phyloP scores from a whole-genome alignment of 2,113 vertebrate genomes.

The Calidris pygmaea region DNA sequence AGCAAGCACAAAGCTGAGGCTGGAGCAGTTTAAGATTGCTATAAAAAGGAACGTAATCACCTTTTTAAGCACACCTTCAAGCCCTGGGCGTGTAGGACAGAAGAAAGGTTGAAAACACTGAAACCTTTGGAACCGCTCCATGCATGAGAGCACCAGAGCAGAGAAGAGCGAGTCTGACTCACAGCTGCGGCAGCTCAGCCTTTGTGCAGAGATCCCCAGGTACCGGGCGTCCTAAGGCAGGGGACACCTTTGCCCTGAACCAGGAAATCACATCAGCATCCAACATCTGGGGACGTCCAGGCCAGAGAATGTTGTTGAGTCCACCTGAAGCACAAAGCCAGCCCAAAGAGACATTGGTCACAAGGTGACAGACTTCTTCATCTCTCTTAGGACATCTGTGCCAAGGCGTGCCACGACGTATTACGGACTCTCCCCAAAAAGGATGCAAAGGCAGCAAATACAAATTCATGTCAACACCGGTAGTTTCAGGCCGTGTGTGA shows the following conservation, averaged over 20 bases:
- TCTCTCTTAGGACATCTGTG: neutral
- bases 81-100: neutral
- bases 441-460: neutral
- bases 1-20: neutral
- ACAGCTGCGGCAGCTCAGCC: neutral
- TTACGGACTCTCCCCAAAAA: neutral
- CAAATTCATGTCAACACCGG: neutral
- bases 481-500: neutral
- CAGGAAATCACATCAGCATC: neutral
- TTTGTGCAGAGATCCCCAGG: neutral
- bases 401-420: neutral
- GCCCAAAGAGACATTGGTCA: neutral
- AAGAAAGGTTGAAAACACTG: neutral
- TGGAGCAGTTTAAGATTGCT: neutral
- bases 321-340: neutral
- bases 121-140: slow-evolving; percentile 5
- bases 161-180: neutral
- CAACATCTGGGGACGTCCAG: neutral
- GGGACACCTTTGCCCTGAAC: neutral
- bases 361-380: neutral
- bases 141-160: neutral
- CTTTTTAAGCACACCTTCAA: neutral
- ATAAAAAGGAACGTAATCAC: neutral
- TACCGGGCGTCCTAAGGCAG: neutral
- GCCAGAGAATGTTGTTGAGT: neutral